Base-by-base conservation (phyloP, 2,797 vertebrate genomes). In the Gymnocypris eckloni region DNA sequence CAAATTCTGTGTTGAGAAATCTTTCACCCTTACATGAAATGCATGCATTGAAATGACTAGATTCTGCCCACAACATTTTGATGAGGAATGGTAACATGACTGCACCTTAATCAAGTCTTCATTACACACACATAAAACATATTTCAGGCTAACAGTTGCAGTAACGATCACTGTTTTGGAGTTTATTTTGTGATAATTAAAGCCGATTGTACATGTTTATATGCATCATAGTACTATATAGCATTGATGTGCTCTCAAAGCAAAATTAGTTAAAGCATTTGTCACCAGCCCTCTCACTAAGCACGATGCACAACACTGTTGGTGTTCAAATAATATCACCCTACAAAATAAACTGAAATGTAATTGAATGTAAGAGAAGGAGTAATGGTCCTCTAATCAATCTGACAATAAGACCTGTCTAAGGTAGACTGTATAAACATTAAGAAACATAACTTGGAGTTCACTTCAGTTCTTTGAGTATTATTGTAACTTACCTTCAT, bases 381-480 rank as follows among this genome's bases (percentile, higher is more conserved):
- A 76, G 61, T 78, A 70, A 86, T 61, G 45, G 5, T 72, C 10
- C 7, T 61, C 52, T 69, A 72, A 71, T 73, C 20, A 87, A 83
- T n/a, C 18, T 75, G 59, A 80, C 54, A 83, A 69, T 39, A 67
- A 61, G 48, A 39, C 79, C 69, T n/a, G 45, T 22, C 41, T 33
- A 39, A 86, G 67, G 75, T 89, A 33, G 22, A 67, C 56, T 70
- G 28, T 59, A 70, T 52, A 83, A 86, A 86, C 41, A 80, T 56
- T 8, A 59, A 22, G 56, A 87, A 85, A 66, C 64, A 83, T 61
- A 71, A 69, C 52, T 71, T 70, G 66, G 33, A 81, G 80, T 81
- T 81, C 80, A 81, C 33, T 81, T 71, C 48, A 71, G 66, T 82
- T 71, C 41, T 79, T 41, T 61, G 15, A 70, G 54, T 48, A 10